Evolutionary conservation across 2,888 invertebrate species (phyloP).

Genomic region (Prenolepis imparis): DNA sequence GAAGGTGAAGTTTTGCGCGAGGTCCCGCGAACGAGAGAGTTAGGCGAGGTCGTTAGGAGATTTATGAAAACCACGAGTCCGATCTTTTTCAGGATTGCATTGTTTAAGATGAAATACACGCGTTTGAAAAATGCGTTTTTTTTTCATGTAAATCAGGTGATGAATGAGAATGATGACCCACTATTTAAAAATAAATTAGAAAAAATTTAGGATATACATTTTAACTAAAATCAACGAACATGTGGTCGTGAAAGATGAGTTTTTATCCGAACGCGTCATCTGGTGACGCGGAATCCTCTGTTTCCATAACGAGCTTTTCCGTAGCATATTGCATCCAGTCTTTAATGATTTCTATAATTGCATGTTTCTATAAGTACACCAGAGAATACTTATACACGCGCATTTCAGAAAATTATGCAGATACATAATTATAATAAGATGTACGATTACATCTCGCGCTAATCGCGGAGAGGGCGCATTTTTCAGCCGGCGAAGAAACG

Average conservation of each 20-base stretch:
- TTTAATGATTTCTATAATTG: conserved; percentile 21
- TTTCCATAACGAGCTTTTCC: conserved; percentile 4
- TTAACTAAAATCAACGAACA: neutral
- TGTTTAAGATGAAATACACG: too few relatives aligned
- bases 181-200: neutral
- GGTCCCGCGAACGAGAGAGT: neutral
- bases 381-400: neutral
- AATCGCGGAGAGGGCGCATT: neutral
- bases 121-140: neutral
- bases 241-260: neutral
- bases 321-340: conserved; percentile 4
- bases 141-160: neutral
- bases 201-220: neutral
- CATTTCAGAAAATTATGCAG: conserved; percentile 11
- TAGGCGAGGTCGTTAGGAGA: conserved; percentile 37
- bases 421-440: conserved; percentile 14
- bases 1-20: conserved; percentile 9
- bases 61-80: conserved; percentile 38
- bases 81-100: neutral
- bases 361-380: neutral
- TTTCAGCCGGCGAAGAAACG: neutral
- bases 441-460: neutral
- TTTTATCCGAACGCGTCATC: conserved; percentile 9
- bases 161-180: neutral
- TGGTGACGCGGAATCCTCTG: neutral